Evolutionary conservation across 2,113 vertebrate genomes (phyloP).

Genomic region (Sander vitreus): DNA sequence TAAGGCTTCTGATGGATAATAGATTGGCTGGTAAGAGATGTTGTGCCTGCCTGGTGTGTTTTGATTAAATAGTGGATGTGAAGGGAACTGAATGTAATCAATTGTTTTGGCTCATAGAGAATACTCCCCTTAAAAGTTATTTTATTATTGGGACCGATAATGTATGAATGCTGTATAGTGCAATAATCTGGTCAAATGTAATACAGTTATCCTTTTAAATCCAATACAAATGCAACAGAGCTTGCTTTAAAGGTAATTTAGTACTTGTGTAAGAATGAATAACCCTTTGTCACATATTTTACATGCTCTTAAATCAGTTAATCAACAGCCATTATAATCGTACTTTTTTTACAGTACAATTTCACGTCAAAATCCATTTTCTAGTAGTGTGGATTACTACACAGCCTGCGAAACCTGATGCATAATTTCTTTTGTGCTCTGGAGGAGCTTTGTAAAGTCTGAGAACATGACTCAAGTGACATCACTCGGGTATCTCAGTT

Average conservation of each 20-base stretch:
- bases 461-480: too few species aligned
- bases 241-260: background rate
- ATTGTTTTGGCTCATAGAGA: constrained; percentile 10
- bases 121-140: constrained; percentile 15
- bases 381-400: too few species aligned
- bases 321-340: background rate
- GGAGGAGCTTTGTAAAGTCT: too few species aligned
- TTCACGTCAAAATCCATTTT: too few species aligned
- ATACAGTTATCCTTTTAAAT: background rate
- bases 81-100: constrained; percentile 36
- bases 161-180: background rate
- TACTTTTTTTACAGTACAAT: too few species aligned
- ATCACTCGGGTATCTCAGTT: too few species aligned
- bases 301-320: background rate
- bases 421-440: too few species aligned
- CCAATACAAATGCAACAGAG: background rate
- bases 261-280: background rate
- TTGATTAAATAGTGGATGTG: constrained; percentile 38
- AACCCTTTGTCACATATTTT: background rate
- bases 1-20: constrained; percentile 37
- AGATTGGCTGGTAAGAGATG: constrained; percentile 46
- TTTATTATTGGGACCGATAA: background rate
- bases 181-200: background rate
- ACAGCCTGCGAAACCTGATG: too few species aligned
- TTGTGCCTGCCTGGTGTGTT: constrained; percentile 48